A percentile compares a stretch with the other conserved stretches of the same genome.
These are phyloP conservation scores for Tipula confusa DNA, from an alignment of 2,888 invertebrate species.

Conservation along the genomic window DNA sequence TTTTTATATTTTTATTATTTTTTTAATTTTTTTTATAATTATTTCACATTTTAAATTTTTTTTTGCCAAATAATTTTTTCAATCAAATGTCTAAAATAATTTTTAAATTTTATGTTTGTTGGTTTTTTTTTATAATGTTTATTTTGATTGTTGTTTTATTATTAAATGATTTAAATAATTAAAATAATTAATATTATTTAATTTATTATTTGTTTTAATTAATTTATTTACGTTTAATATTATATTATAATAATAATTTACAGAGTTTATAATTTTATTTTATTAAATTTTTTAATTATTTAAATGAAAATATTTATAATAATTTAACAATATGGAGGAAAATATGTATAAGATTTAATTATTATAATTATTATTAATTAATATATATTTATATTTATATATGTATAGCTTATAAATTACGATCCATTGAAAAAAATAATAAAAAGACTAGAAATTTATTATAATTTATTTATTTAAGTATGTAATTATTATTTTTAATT, in stretches of 20 bases:
- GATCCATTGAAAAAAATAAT: not conserved
- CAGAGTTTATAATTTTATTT: not conserved
- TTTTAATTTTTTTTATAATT: not conserved
- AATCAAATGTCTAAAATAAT: not conserved
- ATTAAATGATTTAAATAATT: slow-evolving; percentile 14
- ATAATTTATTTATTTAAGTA: not conserved
- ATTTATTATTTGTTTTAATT: not conserved
- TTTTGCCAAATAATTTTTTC: not conserved
- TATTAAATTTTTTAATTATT: not conserved
- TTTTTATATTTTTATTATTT: not conserved
- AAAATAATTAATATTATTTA: not conserved
- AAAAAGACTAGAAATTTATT: slow-evolving; percentile 21
- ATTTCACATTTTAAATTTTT: not conserved
- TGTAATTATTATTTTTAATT: not conserved
- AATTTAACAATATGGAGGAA: not conserved
- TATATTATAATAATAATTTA: slow-evolving; percentile 13
- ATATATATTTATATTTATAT: not conserved
- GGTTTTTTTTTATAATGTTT: not conserved
- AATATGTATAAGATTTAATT: not conserved
- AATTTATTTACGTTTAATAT: not conserved
- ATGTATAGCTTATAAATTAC: not conserved
- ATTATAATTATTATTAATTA: not conserved
- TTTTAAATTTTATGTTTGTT: no score
- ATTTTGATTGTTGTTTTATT: not conserved
- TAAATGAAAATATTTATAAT: not conserved